Evolutionary conservation across 2,113 vertebrate species (phyloP).

Genomic region (Pelecanus crispus): DNA sequence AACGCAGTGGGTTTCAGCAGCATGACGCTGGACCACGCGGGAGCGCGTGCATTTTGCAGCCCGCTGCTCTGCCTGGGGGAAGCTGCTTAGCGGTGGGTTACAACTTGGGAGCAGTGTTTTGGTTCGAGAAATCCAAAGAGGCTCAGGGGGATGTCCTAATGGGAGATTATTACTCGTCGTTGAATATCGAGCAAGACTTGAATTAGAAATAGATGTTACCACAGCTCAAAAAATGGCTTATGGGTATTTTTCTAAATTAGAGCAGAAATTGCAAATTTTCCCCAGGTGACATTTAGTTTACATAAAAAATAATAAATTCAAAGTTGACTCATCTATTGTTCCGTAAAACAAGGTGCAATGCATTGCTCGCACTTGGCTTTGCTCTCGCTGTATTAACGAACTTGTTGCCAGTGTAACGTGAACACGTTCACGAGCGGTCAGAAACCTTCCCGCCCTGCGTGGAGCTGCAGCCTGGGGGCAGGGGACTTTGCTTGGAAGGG

Average conservation of each 20-base stretch:
- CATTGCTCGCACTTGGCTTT: not conserved
- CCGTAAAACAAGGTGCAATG: not conserved
- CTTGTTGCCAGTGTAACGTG: no score
- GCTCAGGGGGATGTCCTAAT: not conserved
- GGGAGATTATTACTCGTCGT: not conserved
- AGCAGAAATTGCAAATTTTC: not conserved
- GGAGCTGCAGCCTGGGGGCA: not conserved
- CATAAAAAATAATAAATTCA: not conserved
- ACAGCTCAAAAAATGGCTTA: not conserved
- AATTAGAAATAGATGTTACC: not conserved
- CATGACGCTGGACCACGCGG: rapidly evolving
- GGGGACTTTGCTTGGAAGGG: not conserved
- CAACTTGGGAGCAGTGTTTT: not conserved
- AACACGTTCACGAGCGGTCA: rapidly evolving
- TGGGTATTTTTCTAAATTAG: not conserved
- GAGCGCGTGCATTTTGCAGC: rapidly evolving
- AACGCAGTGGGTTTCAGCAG: not conserved
- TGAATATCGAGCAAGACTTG: not conserved
- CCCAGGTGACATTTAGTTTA: not conserved
- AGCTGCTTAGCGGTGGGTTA: not conserved
- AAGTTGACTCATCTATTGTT: not conserved
- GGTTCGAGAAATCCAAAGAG: not conserved
- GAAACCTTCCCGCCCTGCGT: not conserved
- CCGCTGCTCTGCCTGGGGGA: not conserved
- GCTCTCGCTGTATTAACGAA: not conserved